Evolutionary conservation across 2,113 vertebrate species (phyloP).

Genomic region (Tenebrosternarchus preto): DNA sequence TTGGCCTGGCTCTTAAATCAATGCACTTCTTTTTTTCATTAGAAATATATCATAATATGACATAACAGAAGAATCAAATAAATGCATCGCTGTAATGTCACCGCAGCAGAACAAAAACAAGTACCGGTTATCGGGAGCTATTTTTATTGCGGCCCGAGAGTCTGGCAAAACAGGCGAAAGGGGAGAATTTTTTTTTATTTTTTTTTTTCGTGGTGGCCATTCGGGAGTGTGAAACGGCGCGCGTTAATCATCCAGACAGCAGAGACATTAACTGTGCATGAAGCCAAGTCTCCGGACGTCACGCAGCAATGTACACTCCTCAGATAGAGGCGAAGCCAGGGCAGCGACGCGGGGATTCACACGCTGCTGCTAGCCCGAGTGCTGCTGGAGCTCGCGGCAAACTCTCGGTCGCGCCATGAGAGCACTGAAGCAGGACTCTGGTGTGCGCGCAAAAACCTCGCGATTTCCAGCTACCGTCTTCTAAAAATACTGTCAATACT

Average conservation of each 20-base stretch:
- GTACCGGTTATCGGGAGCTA: conserved; percentile 62
- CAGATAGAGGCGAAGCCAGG: conserved; percentile 38
- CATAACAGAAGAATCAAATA: conserved; percentile 53
- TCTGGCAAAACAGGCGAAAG: conserved; percentile 62
- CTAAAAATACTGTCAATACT: background rate
- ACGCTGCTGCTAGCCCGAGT: conserved; percentile 32
- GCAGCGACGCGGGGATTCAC: conserved; percentile 53
- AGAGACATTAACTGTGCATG: conserved; percentile 75
- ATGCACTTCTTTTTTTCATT: background rate
- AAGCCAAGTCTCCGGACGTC: conserved; percentile 69
- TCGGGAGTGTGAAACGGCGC: conserved; percentile 65
- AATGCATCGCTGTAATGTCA: conserved; percentile 48
- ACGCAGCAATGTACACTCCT: conserved; percentile 49
- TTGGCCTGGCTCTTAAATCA: background rate
- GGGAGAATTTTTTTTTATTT: conserved; percentile 59
- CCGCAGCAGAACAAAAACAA: conserved; percentile 56
- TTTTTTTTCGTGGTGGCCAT: conserved; percentile 49
- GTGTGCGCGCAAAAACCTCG: background rate
- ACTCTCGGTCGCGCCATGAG: conserved; percentile 10
- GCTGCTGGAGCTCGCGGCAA: conserved; percentile 28
- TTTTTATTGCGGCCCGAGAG: conserved; percentile 74
- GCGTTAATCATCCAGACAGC: conserved; percentile 76
- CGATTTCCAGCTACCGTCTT: background rate
- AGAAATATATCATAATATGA: conserved; percentile 39
- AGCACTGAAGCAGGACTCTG: background rate